These are phyloP conservation scores for Gadus chalcogrammus DNA, from an alignment of 2,113 vertebrate species.

Conservation along the genomic window DNA sequence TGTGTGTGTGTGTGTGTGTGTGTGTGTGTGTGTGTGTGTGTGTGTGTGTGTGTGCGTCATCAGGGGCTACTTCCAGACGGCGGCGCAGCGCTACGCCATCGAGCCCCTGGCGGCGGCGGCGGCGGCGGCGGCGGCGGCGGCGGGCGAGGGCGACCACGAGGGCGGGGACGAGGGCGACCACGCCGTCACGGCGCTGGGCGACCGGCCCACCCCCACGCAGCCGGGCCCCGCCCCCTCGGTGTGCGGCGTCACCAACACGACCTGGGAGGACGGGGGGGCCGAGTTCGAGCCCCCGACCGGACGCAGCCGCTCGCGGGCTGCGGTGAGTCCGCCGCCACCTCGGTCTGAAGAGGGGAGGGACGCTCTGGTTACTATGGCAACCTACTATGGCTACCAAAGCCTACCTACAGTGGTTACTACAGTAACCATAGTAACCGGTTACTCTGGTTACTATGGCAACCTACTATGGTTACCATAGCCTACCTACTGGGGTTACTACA, in stretches of 20 bases:
- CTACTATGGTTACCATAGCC: no score
- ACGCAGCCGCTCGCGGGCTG: slow-evolving; percentile 60
- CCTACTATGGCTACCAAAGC: no score
- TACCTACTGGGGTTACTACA: no score
- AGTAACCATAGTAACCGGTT: no score
- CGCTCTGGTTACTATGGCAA: no score
- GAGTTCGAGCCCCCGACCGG: slow-evolving; percentile 58
- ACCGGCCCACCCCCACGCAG: not conserved
- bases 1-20: no score
- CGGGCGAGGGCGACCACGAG: not conserved
- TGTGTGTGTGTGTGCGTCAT: not conserved
- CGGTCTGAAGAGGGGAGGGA: no score
- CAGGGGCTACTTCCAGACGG: slow-evolving; percentile 73
- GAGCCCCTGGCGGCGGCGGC: slow-evolving; percentile 60
- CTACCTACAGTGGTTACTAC: no score
- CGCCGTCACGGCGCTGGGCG: slow-evolving; percentile 45
- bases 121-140: slow-evolving; percentile 19
- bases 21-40: not conserved
- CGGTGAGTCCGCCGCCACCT: slow-evolving; percentile 34
- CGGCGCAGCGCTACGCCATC: slow-evolving; percentile 71
- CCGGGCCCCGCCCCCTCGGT: slow-evolving; percentile 20
- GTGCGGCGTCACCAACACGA: slow-evolving; percentile 77
- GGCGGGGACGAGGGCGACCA: slow-evolving; percentile 61
- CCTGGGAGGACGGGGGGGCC: slow-evolving; percentile 56
- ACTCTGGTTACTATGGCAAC: no score